A percentile compares a stretch with the other conserved stretches of the same genome.
Conservation (phyloP, 1,140 invertebrate species). For the Acromyrmex charruanus region DNA sequence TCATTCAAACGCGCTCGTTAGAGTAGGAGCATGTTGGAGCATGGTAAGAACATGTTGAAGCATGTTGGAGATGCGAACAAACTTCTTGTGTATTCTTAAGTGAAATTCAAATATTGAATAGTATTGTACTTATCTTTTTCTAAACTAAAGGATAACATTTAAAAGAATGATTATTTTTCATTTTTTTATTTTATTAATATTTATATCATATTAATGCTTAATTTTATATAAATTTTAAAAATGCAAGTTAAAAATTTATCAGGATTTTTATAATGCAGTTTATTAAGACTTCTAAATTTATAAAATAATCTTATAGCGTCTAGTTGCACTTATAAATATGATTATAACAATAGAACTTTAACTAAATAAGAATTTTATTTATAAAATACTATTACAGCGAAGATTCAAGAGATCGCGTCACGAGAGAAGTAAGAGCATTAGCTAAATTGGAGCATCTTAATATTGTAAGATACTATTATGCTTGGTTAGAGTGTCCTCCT, state of each 20-base stretch:
- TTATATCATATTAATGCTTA: background rate
- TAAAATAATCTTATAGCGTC: no score
- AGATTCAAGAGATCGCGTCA: conserved; percentile 93
- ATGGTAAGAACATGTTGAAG: no score
- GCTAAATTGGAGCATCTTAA: conserved; percentile 97
- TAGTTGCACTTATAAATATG: background rate
- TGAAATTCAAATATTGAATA: conserved; percentile 29
- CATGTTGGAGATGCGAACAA: no score
- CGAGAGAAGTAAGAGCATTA: conserved; percentile 97
- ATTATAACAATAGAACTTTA: conserved; percentile 22
- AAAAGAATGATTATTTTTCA: background rate
- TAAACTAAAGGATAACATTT: background rate
- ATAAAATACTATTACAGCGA: conserved; percentile 86
- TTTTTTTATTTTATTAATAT: background rate
- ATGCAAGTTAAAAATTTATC: background rate
- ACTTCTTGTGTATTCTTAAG: background rate
- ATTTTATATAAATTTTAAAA: background rate
- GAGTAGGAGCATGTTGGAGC: no score
- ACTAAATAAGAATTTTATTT: conserved; percentile 33
- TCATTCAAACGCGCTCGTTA: no score
- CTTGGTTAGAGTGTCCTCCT: conserved; percentile 97
- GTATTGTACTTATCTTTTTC: background rate
- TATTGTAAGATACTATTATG: conserved; percentile 98
- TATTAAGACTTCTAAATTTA: background rate
- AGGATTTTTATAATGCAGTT: background rate